Evolutionary conservation across 2,113 vertebrate species (phyloP), one percentile per base, ranked within the genome.

Genomic region (Mormoops blainvillei): DNA sequence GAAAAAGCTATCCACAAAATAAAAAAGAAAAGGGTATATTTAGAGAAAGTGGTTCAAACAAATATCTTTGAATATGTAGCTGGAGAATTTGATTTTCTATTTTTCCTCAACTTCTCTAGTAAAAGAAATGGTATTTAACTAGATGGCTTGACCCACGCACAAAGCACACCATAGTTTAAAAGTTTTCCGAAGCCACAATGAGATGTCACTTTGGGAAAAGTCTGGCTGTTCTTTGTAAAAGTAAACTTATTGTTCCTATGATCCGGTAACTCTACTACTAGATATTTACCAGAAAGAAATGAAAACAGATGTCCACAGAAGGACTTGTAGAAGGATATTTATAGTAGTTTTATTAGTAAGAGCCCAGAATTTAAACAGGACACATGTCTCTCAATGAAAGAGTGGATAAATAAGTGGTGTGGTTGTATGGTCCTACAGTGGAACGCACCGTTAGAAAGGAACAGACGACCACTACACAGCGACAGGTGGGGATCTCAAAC

Each of bases 21-120:
- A 63, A 63, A 63, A 63, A 28, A 12, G 31, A 63, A 63, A 63
- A 63, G 61, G 28, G 11, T 45, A 11, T 31, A 88, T 67, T 84
- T 88, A 84, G 22, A 89, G n/a, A 38, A 71, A 80, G 14, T 50
- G 13, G 50, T 81, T 58, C 52, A 24, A 85, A 95, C 2, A 36
- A 84, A 43, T 73, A 41, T 12, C 4, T 74, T 52, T 54, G 56
- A 8, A 50, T 56, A 76, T 36, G 77, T 73, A 50, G 18, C 22
- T 68, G 12, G 22, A 87, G 61, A 48, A 38, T 24, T 86, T 86
- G 82, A 78, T 89, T 73, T 52, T 63, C 15, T 83, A n/a, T 87
- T 52, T 71, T 95, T 95, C 65, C 77, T 84, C 38, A 92, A n/a
- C 14, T 61, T 91, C 15, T 89, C 14, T 38, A 85, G 82, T 89